Base-by-base conservation (phyloP, 1,140 invertebrate genomes). In the Ceratosolen solmsi region DNA sequence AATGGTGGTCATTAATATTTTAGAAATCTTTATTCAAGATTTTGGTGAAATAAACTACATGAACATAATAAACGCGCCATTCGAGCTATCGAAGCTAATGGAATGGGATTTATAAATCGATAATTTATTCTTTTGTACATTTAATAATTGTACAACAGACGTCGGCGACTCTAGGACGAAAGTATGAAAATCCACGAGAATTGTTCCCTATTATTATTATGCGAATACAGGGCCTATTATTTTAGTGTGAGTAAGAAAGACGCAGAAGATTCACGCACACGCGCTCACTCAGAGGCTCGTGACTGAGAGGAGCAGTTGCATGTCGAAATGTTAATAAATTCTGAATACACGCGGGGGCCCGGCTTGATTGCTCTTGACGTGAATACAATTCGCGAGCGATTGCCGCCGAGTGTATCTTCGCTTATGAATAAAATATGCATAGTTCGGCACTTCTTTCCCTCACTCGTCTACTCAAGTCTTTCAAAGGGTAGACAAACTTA, bases 261-360 rank as follows among this genome's bases (percentile, higher is more conserved):
- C 33, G 36, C 75, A 46, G 51, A 77, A 79, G 82, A 80, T 82
- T 81, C 84, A 79, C 84, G 76, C 74, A 77, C 79, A 82, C 79
- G 41, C 46, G 65, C 63, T 73, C n/a, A 15, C 25, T n/a, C 46
- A 27, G 1, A 51, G 17, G n/a, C 68, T 81, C 72, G 73, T 81
- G 73, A 81, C 71, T 22, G 78, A 83, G 76, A 80, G 79, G 51
- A 76, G 7, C 77, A 41, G 49, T 79, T 36, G n/a, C 72, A 70
- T 76, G 79, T 75, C 60, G 58, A 75, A 75, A 75, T 36, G 72
- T 75, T 76, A 75, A 81, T 75, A 81, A 81, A 81, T 75, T 74
- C 38, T 74, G 58, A 81, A 73, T 79, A 72, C 20, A 20, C 30
- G 17, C 46, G 75, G 80, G 41, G 70, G 79, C 78, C 78, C 73